phyloP scores from a whole-genome alignment of 2,888 invertebrate species.

The Cylloceria caligata region DNA sequence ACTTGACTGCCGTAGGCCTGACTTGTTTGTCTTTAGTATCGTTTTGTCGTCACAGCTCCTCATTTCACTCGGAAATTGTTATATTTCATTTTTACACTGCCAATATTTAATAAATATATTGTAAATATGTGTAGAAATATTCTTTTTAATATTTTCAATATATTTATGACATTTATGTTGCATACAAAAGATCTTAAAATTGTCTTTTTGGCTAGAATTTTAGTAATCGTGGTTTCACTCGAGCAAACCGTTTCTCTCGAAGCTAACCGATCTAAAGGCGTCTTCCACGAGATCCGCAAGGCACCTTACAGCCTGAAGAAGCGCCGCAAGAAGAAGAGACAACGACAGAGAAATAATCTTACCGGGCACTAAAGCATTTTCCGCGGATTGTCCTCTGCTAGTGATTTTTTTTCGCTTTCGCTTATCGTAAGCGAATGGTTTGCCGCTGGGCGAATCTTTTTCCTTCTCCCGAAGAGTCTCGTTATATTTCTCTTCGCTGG shows the following conservation, averaged over 20 bases:
- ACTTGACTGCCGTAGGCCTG: slow-evolving; percentile 26
- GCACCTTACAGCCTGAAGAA: slow-evolving; percentile 88
- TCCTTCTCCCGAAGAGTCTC: slow-evolving; percentile 39
- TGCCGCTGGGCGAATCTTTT: slow-evolving; percentile 52
- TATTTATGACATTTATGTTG: neutral
- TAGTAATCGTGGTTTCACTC: slow-evolving; percentile 58
- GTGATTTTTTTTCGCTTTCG: slow-evolving; percentile 75
- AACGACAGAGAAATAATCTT: slow-evolving; percentile 87
- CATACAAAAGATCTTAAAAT: neutral
- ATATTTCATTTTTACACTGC: neutral
- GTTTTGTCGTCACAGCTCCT: neutral
- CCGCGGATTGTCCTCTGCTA: slow-evolving; percentile 67
- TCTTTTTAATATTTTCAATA: neutral
- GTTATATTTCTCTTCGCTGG: slow-evolving; percentile 41
- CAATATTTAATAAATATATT: slow-evolving; percentile 8
- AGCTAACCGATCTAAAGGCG: slow-evolving; percentile 81
- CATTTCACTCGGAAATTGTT: neutral
- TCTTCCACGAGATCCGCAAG: slow-evolving; percentile 88
- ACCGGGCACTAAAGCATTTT: slow-evolving; percentile 83
- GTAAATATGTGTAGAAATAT: neutral
- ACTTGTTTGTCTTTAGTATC: slow-evolving; percentile 1
- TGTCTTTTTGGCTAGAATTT: neutral
- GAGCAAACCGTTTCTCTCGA: slow-evolving; percentile 74
- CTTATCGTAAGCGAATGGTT: slow-evolving; percentile 70
- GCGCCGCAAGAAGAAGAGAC: slow-evolving; percentile 87